Evolutionary conservation across 1,140 invertebrate species (phyloP).

Genomic region (Drosophila ercepeae): DNA sequence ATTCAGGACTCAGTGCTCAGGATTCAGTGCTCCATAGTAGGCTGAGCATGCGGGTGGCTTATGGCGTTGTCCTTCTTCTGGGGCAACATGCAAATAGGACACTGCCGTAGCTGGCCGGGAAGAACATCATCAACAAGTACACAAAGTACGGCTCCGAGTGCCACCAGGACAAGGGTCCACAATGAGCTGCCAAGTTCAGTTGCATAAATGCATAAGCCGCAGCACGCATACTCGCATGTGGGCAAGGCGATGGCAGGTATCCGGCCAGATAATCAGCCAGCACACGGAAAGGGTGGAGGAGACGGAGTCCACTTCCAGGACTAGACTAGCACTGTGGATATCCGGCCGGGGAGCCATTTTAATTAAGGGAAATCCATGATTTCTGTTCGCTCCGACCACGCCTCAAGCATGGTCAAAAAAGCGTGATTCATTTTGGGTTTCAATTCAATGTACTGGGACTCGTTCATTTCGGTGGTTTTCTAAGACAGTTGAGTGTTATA

Average conservation of each 20-base stretch:
- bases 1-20: conserved; percentile 1
- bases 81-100: conserved; percentile 51
- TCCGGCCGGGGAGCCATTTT: conserved; percentile 39
- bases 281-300: conserved; percentile 40
- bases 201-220: conserved; percentile 67
- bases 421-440: background rate
- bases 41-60: conserved; percentile 44
- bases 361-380: conserved; percentile 50
- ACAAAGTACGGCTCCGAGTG: conserved; percentile 14
- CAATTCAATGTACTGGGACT: background rate
- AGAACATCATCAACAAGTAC: conserved; percentile 57
- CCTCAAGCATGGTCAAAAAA: conserved; percentile 33
- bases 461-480: background rate
- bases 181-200: conserved; percentile 66
- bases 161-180: conserved; percentile 21
- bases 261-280: conserved; percentile 38
- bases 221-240: conserved; percentile 39
- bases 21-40: background rate
- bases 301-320: background rate
- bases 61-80: conserved; percentile 16
- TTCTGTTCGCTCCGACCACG: conserved; percentile 17
- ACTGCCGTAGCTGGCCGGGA: conserved; percentile 3
- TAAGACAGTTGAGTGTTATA: background rate
- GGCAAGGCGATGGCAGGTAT: conserved; percentile 20
- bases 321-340: conserved; percentile 1